Conservation (phyloP, 2,888 invertebrate genomes). For the Formica aserva region DNA sequence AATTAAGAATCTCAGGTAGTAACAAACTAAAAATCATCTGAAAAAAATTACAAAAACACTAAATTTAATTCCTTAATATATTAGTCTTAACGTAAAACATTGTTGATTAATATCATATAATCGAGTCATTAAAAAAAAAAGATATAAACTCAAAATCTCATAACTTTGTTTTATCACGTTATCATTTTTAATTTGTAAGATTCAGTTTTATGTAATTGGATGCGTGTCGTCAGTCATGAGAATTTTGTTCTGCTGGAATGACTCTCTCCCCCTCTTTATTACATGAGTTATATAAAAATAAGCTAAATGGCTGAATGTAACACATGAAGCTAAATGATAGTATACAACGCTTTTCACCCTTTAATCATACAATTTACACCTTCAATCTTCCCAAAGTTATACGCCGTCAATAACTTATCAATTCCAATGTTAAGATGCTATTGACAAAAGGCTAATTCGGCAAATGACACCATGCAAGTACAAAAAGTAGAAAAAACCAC, state of each 20-base stretch:
- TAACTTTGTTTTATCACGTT: not conserved
- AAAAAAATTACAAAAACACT: not conserved
- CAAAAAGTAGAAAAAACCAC: constrained; percentile 53
- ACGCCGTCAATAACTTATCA: constrained; percentile 18
- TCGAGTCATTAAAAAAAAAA: not conserved
- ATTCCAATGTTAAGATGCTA: constrained; percentile 18
- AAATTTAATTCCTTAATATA: not conserved
- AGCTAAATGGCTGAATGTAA: constrained; percentile 57
- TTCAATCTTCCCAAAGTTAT: constrained; percentile 61
- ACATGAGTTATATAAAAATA: constrained; percentile 62
- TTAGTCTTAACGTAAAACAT: not conserved
- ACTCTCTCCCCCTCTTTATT: constrained; percentile 44
- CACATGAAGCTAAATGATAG: constrained; percentile 68
- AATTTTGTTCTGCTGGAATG: constrained; percentile 47
- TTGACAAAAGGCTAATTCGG: constrained; percentile 9
- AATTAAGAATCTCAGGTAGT: constrained; percentile 2
- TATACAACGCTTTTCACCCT: constrained; percentile 65
- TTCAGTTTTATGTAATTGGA: not conserved
- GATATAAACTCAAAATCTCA: not conserved
- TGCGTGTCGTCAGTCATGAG: not conserved
- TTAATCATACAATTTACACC: constrained; percentile 59
- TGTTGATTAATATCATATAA: constrained; percentile 20
- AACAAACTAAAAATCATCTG: not conserved
- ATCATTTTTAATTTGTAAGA: not conserved
- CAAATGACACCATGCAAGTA: constrained; percentile 40